A percentile compares a stretch with the other conserved stretches of the same genome.
phyloP scores from a whole-genome alignment of 1,140 invertebrate species.

The Asobara japonica region DNA sequence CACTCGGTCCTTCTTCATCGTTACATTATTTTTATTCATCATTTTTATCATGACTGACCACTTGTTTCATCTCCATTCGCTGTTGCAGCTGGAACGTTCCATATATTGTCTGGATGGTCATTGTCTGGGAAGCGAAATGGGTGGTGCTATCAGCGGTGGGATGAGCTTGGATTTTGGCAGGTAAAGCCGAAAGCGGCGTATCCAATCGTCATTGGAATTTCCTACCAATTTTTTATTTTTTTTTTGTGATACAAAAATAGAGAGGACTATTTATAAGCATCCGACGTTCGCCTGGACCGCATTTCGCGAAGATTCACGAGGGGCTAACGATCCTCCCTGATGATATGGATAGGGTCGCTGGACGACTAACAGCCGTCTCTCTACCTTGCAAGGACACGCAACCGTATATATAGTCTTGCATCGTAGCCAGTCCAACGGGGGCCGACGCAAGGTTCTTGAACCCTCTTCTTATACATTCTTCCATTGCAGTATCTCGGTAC shows the following conservation, averaged over 20 bases:
- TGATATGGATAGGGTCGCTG: conserved; percentile 11
- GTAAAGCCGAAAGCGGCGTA: too few relatives aligned
- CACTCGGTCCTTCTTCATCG: conserved; percentile 48
- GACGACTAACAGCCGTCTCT: conserved; percentile 5
- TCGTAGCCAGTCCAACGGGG: neutral
- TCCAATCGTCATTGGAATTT: neutral
- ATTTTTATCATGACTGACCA: conserved; percentile 30
- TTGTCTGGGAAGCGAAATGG: too few relatives aligned
- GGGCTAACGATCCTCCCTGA: conserved; percentile 25
- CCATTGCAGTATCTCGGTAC: too few relatives aligned
- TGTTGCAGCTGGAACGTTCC: too few relatives aligned
- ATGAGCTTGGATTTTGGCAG: too few relatives aligned
- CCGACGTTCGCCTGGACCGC: neutral
- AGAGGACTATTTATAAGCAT: conserved; percentile 29
- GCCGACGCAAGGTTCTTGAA: conserved; percentile 31
- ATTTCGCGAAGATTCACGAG: conserved; percentile 25
- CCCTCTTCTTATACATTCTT: conserved; percentile 19
- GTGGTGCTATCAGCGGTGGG: too few relatives aligned
- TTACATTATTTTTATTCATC: conserved; percentile 40
- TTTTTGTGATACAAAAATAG: conserved; percentile 28
- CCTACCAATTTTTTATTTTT: neutral
- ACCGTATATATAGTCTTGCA: conserved; percentile 12
- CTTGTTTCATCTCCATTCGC: neutral
- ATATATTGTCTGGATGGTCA: too few relatives aligned
- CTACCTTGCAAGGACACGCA: conserved; percentile 35